phyloP scores from a whole-genome alignment of 2,797 vertebrate genomes.

The Eidolon dupreanum region DNA sequence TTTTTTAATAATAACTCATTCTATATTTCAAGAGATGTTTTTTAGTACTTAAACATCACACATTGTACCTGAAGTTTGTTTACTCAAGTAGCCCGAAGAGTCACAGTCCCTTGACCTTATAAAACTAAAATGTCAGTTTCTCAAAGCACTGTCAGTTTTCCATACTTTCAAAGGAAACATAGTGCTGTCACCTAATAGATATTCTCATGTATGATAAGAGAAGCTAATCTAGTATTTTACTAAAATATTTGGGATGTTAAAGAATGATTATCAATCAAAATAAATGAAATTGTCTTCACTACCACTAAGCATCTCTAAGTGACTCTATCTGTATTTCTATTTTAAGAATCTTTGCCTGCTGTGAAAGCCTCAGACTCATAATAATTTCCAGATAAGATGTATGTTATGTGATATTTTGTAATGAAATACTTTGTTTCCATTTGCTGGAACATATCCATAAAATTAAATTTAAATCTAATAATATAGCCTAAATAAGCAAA shows the following conservation, averaged over 20 bases:
- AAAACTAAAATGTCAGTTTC: neutral
- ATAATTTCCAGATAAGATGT: neutral
- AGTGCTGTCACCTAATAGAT: neutral
- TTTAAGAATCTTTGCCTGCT: neutral
- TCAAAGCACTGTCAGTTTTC: neutral
- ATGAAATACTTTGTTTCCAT: neutral
- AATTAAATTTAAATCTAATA: conserved; percentile 40
- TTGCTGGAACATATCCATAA: neutral
- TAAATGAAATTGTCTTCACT: neutral
- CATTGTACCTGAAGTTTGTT: neutral
- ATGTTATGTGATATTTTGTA: neutral
- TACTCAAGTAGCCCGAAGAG: neutral
- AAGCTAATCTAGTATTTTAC: neutral
- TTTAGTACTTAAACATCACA: neutral
- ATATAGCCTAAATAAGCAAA: neutral
- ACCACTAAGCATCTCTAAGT: neutral
- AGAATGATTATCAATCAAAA: neutral
- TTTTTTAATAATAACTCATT: neutral
- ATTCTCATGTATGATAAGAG: neutral
- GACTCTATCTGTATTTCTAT: neutral
- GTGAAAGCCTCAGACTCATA: neutral
- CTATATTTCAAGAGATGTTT: neutral
- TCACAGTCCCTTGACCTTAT: neutral
- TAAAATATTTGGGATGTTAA: neutral
- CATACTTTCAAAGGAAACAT: neutral